Evolutionary conservation across 2,113 vertebrate species (phyloP).

Genomic region (Bungarus multicinctus): DNA sequence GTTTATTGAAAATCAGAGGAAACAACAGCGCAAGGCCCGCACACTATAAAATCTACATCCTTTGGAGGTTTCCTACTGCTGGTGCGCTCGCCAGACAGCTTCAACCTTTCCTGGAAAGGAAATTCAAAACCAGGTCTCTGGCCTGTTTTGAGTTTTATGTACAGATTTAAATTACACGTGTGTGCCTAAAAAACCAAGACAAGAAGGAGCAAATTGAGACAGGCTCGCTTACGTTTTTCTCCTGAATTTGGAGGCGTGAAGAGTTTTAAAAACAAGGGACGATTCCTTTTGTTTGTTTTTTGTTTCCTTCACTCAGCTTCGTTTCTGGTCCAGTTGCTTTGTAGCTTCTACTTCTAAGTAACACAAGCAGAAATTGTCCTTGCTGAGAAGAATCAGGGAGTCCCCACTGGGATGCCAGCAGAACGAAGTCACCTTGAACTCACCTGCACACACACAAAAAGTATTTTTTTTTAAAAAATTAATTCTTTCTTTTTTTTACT

Average conservation of each 20-base stretch:
- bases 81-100: too few relatives aligned
- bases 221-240: not conserved
- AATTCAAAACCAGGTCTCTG: not conserved
- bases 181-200: not conserved
- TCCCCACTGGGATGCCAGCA: constrained; percentile 83
- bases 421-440: constrained; percentile 82
- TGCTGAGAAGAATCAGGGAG: constrained; percentile 80
- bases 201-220: not conserved
- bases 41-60: constrained; percentile 1
- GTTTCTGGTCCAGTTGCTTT: constrained; percentile 23
- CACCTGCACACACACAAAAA: constrained; percentile 66
- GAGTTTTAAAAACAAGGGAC: not conserved
- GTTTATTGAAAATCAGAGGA: constrained; percentile 55
- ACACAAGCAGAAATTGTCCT: constrained; percentile 90
- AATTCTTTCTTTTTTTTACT: not conserved
- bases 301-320: not conserved
- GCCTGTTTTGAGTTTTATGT: not conserved
- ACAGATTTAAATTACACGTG: not conserved
- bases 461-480: not conserved
- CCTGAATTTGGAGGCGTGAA: not conserved
- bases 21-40: constrained; percentile 41
- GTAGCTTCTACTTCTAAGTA: constrained; percentile 78
- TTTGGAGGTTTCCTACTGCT: not conserved
- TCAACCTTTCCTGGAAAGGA: not conserved
- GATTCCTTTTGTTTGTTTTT: not conserved